A percentile compares a stretch with the other conserved stretches of the same genome.
phyloP scores from a whole-genome alignment of 1,140 invertebrate species.

The Drosophila miranda region DNA sequence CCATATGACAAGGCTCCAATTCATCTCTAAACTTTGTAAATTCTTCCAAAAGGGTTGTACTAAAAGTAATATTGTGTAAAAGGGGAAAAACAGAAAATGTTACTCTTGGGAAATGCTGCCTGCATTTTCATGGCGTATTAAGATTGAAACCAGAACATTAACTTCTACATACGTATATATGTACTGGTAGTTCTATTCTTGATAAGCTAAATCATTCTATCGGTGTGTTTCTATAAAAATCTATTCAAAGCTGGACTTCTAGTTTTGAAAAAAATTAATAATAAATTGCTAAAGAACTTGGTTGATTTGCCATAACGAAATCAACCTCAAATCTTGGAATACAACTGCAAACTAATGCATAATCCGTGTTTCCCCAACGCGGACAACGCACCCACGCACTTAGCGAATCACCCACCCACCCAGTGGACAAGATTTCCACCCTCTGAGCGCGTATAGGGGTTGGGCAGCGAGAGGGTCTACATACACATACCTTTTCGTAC shows the following conservation, averaged over 20 bases:
- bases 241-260: too few relatives aligned
- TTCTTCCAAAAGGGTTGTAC: slow-evolving; percentile 29
- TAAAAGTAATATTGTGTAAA: slow-evolving; percentile 42
- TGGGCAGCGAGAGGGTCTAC: slow-evolving; percentile 16
- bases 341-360: slow-evolving; percentile 75
- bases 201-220: too few relatives aligned
- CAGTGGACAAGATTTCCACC: slow-evolving; percentile 18
- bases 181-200: too few relatives aligned
- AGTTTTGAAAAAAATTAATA: neutral
- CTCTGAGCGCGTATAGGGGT: slow-evolving; percentile 29
- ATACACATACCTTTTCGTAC: neutral
- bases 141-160: too few relatives aligned
- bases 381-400: slow-evolving; percentile 25
- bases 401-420: slow-evolving; percentile 31
- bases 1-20: slow-evolving; percentile 16
- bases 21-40: slow-evolving; percentile 28
- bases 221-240: too few relatives aligned
- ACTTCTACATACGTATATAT: too few relatives aligned
- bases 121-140: too few relatives aligned
- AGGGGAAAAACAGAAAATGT: neutral
- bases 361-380: slow-evolving; percentile 60
- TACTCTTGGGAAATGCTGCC: slow-evolving; percentile 16
- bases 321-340: slow-evolving; percentile 61
- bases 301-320: slow-evolving; percentile 22
- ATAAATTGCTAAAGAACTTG: slow-evolving; percentile 25